phyloP scores from a whole-genome alignment of 2,797 vertebrate genomes.

The Vespertilio murinus region DNA sequence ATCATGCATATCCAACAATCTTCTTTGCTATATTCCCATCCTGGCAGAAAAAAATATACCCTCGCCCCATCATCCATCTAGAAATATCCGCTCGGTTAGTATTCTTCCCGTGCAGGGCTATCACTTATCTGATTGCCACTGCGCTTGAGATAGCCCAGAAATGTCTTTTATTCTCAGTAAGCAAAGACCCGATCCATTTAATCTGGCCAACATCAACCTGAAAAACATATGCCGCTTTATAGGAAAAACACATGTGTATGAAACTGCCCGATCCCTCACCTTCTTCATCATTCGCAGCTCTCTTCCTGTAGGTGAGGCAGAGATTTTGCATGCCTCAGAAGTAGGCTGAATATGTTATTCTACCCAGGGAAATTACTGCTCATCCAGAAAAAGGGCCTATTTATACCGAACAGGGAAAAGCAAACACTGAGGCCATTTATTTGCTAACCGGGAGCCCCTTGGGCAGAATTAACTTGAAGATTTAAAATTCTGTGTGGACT shows the following conservation, averaged over 20 bases:
- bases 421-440: constrained; percentile 51
- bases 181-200: constrained; percentile 68
- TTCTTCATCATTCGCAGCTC: constrained; percentile 58
- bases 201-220: constrained; percentile 70
- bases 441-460: constrained; percentile 39
- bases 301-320: constrained; percentile 58
- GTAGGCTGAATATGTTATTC: constrained; percentile 32
- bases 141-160: constrained; percentile 71
- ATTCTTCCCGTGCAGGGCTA: constrained; percentile 37
- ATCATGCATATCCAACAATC: constrained; percentile 30
- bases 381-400: constrained; percentile 54
- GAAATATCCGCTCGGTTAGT: constrained; percentile 36
- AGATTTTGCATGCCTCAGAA: constrained; percentile 65
- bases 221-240: constrained; percentile 72
- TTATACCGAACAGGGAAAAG: constrained; percentile 35
- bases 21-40: constrained; percentile 60
- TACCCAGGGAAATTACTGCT: constrained; percentile 59
- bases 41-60: constrained; percentile 53
- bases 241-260: constrained; percentile 70
- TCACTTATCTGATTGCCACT: constrained; percentile 54
- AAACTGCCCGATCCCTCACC: constrained; percentile 48
- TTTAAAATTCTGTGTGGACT: constrained; percentile 49
- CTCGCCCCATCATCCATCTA: constrained; percentile 49
- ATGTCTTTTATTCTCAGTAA: constrained; percentile 68
- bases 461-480: constrained; percentile 18